Evolutionary conservation across 2,113 vertebrate genomes (phyloP).

Genomic region (Sphaerodactylus townsendi): DNA sequence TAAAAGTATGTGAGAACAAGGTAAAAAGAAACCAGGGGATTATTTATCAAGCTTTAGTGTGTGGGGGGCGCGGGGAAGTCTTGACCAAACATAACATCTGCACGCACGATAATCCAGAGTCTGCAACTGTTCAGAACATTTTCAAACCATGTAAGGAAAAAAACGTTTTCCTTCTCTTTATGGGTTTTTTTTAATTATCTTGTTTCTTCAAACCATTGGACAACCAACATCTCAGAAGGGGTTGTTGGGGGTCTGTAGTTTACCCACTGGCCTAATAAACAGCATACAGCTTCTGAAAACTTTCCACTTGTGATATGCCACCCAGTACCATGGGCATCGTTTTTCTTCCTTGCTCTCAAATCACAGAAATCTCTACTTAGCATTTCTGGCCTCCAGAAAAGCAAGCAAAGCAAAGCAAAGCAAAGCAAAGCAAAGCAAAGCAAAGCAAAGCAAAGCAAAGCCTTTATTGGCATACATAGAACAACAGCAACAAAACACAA

Average conservation of each 20-base stretch:
- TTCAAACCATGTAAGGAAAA: conserved; percentile 67
- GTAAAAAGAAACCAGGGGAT: conserved; percentile 63
- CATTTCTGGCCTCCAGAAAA: not conserved
- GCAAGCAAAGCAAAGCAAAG: too few relatives aligned
- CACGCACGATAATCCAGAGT: conserved; percentile 50
- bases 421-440: too few relatives aligned
- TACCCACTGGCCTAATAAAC: not conserved
- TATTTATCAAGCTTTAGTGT: conserved; percentile 61
- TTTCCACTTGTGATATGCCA: conserved; percentile 21
- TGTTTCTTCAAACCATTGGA: conserved; percentile 26
- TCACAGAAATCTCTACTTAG: not conserved
- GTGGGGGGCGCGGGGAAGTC: conserved; percentile 21
- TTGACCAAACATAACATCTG: conserved; percentile 56
- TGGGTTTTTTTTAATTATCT: conserved; percentile 40
- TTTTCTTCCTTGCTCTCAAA: conserved; percentile 19
- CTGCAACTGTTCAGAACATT: conserved; percentile 67
- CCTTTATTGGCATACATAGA: too few relatives aligned
- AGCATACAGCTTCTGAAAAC: not conserved
- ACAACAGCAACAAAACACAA: too few relatives aligned
- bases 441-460: too few relatives aligned
- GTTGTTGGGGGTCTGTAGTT: not conserved
- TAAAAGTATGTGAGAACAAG: conserved; percentile 38
- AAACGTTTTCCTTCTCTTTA: conserved; percentile 32
- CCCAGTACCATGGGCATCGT: fast-evolving
- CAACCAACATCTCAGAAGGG: not conserved